Percentiles rank a stretch among this genome's conserved stretches.
These are phyloP conservation scores for Apeira syringaria DNA, from an alignment of 2,888 invertebrate species.

Conservation along the genomic window DNA sequence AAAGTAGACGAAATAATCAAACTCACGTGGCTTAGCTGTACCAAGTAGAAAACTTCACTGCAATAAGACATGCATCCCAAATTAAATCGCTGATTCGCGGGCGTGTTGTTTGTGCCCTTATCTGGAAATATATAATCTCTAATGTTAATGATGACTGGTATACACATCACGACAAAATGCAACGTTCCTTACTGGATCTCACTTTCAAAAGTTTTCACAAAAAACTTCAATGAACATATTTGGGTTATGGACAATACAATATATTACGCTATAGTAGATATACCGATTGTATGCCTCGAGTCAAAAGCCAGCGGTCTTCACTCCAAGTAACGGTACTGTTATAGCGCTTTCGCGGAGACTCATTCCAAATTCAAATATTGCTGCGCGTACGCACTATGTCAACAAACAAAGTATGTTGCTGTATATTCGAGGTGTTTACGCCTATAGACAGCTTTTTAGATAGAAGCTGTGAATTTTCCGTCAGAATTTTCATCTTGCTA, in stretches of 20 bases:
- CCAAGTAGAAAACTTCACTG: no score
- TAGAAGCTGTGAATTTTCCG: constrained; percentile 23
- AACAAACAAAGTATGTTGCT: constrained; percentile 51
- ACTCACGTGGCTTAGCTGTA: no score
- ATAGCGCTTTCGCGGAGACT: constrained; percentile 62
- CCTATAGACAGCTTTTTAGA: constrained; percentile 24
- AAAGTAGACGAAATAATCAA: no score
- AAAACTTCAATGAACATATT: neutral
- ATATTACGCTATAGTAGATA: neutral
- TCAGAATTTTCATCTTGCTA: no score
- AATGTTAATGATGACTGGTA: no score
- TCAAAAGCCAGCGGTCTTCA: constrained; percentile 55
- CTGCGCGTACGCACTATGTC: constrained; percentile 56
- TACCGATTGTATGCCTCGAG: constrained; percentile 13
- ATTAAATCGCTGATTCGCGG: no score
- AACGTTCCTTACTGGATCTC: constrained; percentile 3
- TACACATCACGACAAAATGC: no score
- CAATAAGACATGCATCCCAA: no score
- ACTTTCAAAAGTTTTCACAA: constrained; percentile 13
- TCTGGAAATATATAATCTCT: no score
- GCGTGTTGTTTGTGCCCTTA: no score
- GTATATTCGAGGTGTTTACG: constrained; percentile 26
- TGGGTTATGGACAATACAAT: constrained; percentile 8
- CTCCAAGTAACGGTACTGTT: constrained; percentile 71
- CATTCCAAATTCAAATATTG: constrained; percentile 65